These are phyloP conservation scores for Platysternon megacephalum DNA, from an alignment of 2,113 vertebrate genomes.

Conservation along the genomic window DNA sequence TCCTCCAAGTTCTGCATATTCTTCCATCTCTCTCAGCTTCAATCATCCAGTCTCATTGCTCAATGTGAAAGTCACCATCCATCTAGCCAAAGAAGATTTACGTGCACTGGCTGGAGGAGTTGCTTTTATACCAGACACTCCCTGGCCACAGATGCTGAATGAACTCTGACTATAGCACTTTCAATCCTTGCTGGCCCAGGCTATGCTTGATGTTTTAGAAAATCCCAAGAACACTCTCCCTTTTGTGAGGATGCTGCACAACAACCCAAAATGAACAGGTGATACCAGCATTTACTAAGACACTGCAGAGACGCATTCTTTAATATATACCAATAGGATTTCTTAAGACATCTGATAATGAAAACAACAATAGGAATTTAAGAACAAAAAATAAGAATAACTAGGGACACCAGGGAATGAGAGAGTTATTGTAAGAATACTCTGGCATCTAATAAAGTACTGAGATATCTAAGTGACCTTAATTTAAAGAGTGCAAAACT, in stretches of 20 bases:
- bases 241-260: background rate
- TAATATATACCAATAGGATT: background rate
- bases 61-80: background rate
- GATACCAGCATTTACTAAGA: background rate
- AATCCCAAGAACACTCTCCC: background rate
- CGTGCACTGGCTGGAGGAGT: background rate
- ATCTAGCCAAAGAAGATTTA: conserved; percentile 4
- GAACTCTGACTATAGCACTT: background rate
- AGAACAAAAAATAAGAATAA: conserved; percentile 26
- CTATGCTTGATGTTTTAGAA: background rate
- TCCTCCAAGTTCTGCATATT: background rate
- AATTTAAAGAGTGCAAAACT: background rate
- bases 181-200: background rate
- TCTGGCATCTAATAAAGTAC: background rate
- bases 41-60: background rate
- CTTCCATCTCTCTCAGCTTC: background rate
- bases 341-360: background rate
- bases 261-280: background rate
- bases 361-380: conserved; percentile 27
- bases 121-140: background rate
- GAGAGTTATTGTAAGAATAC: background rate
- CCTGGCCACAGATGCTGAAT: background rate
- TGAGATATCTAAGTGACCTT: background rate
- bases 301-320: background rate
- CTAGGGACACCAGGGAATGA: conserved; percentile 1